phyloP scores from a whole-genome alignment of 2,888 invertebrate species.

The Sympetrum striolatum region DNA sequence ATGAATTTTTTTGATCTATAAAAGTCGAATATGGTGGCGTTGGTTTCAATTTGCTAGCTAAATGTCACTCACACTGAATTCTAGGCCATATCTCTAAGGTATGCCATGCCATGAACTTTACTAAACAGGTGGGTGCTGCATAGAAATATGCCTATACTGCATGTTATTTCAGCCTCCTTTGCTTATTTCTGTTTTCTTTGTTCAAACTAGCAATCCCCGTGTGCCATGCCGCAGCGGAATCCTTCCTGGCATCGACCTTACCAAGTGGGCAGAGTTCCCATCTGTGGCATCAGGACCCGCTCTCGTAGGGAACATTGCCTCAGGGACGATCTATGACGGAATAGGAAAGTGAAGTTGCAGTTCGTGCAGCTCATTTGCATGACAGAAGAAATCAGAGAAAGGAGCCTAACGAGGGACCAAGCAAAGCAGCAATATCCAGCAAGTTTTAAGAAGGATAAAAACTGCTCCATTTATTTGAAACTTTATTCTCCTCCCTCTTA shows the following conservation, averaged over 20 bases:
- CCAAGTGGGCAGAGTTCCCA: constrained; percentile 85
- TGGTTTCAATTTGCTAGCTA: too few relatives aligned
- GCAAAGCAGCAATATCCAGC: neutral
- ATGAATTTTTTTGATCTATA: too few relatives aligned
- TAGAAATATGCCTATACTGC: neutral
- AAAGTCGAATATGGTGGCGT: too few relatives aligned
- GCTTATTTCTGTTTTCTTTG: constrained; percentile 42
- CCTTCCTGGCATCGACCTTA: constrained; percentile 84
- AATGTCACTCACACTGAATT: too few relatives aligned
- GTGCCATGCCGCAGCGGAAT: constrained; percentile 90
- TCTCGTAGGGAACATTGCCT: constrained; percentile 27
- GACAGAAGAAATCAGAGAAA: neutral
- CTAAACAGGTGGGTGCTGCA: too few relatives aligned
- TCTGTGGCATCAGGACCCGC: neutral
- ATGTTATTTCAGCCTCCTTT: neutral
- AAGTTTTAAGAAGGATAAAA: neutral
- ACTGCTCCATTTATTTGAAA: neutral
- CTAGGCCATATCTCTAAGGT: too few relatives aligned
- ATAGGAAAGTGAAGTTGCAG: constrained; percentile 4
- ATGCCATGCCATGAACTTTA: too few relatives aligned
- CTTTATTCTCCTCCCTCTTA: neutral
- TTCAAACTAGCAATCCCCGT: constrained; percentile 79
- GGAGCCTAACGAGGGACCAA: neutral
- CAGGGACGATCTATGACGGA: constrained; percentile 16
- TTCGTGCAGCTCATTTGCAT: neutral